phyloP scores from a whole-genome alignment of 1,140 invertebrate genomes.

The Chrysopa pallens region DNA sequence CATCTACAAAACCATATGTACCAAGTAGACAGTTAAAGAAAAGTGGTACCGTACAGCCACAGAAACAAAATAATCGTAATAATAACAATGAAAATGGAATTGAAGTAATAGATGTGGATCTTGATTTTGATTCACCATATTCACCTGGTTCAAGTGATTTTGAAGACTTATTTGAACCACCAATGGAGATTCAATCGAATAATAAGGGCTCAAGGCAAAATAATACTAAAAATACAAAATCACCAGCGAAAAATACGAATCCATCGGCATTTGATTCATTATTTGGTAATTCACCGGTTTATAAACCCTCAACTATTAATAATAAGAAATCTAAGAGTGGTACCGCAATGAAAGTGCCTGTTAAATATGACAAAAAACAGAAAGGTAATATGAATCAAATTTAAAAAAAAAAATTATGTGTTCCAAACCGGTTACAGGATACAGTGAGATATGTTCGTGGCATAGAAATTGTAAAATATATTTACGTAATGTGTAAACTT shows the following conservation, averaged over 20 bases:
- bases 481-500: too few species aligned
- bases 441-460: too few species aligned
- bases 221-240: conserved; percentile 12
- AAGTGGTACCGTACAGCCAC: conserved; percentile 6
- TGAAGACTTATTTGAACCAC: conserved; percentile 72
- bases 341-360: conserved; percentile 23
- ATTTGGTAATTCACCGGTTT: conserved; percentile 28
- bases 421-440: too few species aligned
- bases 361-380: conserved; percentile 27
- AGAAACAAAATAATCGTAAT: background rate
- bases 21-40: conserved; percentile 4
- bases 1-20: conserved; percentile 13
- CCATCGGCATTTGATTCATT: conserved; percentile 34
- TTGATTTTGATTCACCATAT: conserved; percentile 66
- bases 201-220: conserved; percentile 4
- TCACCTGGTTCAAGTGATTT: conserved; percentile 69
- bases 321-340: conserved; percentile 13
- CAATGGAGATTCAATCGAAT: conserved; percentile 27
- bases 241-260: conserved; percentile 20
- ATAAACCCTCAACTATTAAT: conserved; percentile 6
- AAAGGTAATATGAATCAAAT: too few species aligned
- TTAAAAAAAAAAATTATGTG: too few species aligned
- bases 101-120: conserved; percentile 32
- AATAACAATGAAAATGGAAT: conserved; percentile 11
- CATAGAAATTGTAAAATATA: too few species aligned